Conservation (phyloP, 2,797 vertebrate genomes). For the Channa striata region DNA sequence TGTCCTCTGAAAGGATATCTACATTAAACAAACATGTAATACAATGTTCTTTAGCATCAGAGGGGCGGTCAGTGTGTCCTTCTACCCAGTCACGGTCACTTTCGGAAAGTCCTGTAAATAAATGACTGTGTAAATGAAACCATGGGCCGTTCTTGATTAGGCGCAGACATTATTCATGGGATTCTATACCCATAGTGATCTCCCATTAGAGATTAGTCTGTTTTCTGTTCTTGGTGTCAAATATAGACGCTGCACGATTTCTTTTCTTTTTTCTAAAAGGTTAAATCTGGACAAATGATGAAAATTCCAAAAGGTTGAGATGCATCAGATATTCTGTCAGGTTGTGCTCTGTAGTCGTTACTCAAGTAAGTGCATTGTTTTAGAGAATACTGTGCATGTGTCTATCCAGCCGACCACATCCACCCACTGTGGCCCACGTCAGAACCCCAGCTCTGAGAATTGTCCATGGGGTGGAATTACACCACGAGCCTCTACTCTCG, state of each 20-base stretch:
- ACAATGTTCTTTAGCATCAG: neutral
- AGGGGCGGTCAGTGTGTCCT: conserved; percentile 14
- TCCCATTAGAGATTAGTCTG: conserved; percentile 71
- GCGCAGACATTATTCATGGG: conserved; percentile 78
- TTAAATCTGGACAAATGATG: neutral
- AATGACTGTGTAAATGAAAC: conserved; percentile 74
- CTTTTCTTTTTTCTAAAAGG: no score
- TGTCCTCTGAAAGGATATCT: conserved; percentile 27
- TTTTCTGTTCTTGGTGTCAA: conserved; percentile 77
- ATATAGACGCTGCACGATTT: conserved; percentile 70
- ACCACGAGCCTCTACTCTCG: conserved; percentile 59
- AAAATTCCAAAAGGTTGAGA: conserved; percentile 9
- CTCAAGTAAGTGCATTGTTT: conserved; percentile 45
- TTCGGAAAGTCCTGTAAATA: conserved; percentile 73
- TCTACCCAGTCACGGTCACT: conserved; percentile 36
- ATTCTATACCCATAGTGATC: conserved; percentile 58
- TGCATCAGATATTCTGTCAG: conserved; percentile 16
- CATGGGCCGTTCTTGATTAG: conserved; percentile 55
- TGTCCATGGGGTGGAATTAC: conserved; percentile 84
- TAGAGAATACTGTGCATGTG: conserved; percentile 18
- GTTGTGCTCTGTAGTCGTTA: conserved; percentile 13
- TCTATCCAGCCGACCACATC: conserved; percentile 53
- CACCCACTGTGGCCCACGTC: conserved; percentile 53
- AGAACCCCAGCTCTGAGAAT: conserved; percentile 68
- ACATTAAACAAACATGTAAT: neutral